A percentile compares a stretch with the other conserved stretches of the same genome.
These are phyloP conservation scores for Tiphia femorata DNA, from an alignment of 2,888 invertebrate species.

Conservation along the genomic window DNA sequence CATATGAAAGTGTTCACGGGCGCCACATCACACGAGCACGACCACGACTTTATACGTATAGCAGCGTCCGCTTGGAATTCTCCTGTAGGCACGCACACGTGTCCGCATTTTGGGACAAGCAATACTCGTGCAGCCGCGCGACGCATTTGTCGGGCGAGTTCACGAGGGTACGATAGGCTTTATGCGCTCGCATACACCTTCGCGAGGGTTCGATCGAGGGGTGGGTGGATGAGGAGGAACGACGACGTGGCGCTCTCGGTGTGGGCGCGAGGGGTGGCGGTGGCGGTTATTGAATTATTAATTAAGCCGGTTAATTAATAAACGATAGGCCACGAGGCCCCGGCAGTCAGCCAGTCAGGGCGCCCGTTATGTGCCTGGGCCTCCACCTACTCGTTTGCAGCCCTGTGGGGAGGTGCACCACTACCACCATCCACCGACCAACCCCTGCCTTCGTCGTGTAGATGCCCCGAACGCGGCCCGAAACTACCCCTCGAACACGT, in stretches of 20 bases:
- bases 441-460: background rate
- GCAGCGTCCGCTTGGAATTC: no score
- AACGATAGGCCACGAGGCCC: constrained; percentile 48
- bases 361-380: constrained; percentile 13
- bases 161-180: constrained; percentile 18
- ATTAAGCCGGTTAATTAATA: constrained; percentile 61
- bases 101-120: background rate
- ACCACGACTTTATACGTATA: no score
- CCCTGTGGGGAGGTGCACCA: background rate
- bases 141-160: constrained; percentile 16
- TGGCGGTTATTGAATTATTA: constrained; percentile 61
- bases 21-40: no score
- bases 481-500: no score
- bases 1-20: no score
- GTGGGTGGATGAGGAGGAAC: constrained; percentile 7
- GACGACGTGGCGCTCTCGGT: constrained; percentile 4
- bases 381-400: constrained; percentile 22
- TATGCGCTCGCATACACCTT: constrained; percentile 19
- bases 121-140: background rate
- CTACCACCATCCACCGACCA: constrained; percentile 2
- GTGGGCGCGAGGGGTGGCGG: constrained; percentile 21
- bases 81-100: background rate
- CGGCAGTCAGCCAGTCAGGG: constrained; percentile 39
- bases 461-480: background rate
- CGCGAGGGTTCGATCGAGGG: background rate